A percentile compares a stretch with the other conserved stretches of the same genome.
Conservation (phyloP, 1,140 invertebrate species). For the Bombus terrestris region DNA sequence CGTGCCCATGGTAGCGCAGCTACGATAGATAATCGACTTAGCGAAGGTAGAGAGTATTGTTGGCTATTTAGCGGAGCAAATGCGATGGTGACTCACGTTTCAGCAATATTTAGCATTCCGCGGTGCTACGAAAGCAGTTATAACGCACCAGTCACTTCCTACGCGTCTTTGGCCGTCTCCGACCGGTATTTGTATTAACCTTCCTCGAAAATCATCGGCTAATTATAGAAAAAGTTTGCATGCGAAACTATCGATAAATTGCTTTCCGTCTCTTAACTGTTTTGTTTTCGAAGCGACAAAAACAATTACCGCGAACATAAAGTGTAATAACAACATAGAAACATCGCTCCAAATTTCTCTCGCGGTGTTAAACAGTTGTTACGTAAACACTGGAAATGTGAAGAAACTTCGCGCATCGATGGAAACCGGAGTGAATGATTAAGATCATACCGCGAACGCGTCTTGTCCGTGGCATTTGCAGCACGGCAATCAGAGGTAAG, state of each 20-base stretch:
- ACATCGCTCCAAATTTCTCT: not conserved
- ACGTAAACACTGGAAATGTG: not conserved
- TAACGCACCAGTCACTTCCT: conserved; percentile 58
- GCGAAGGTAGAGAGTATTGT: conserved; percentile 51
- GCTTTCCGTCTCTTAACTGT: too few relatives aligned
- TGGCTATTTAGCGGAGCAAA: conserved; percentile 45
- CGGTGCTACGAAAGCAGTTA: conserved; percentile 59
- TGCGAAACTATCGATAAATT: too few relatives aligned
- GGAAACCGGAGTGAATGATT: not conserved
- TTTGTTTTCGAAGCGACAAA: not conserved
- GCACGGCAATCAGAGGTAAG: not conserved
- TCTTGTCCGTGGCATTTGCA: not conserved
- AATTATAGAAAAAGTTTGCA: too few relatives aligned
- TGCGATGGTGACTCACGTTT: conserved; percentile 67
- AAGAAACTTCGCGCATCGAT: not conserved
- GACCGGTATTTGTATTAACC: not conserved
- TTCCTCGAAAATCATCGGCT: not conserved
- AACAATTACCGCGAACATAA: not conserved
- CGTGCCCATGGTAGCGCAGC: not conserved
- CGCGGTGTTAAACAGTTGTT: not conserved
- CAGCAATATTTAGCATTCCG: conserved; percentile 72
- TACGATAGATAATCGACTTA: conserved; percentile 60
- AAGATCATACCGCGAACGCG: not conserved
- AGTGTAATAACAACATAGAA: not conserved
- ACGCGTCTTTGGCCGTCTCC: conserved; percentile 22